Base-by-base conservation (phyloP, 2,888 invertebrate genomes). In the Pyrrhopygopsis socrates region DNA sequence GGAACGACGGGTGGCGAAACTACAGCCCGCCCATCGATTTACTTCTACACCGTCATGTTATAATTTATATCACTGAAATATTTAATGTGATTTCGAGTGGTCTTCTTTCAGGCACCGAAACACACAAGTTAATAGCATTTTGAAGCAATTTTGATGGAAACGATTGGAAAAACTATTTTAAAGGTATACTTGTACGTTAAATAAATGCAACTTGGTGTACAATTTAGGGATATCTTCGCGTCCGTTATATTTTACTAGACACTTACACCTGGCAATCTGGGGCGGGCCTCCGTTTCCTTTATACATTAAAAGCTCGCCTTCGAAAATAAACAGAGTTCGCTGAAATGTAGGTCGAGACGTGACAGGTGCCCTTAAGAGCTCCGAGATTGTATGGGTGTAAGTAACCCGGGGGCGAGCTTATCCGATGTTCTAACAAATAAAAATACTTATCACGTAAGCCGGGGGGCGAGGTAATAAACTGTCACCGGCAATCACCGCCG, bases 361-460 rank as follows among this genome's bases (percentile, higher is more conserved):
- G 93, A 90, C 93, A 92, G 95, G 96, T 95, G 94, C 94, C 93
- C 92, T 91, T 95, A 95, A 95, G 95, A 96, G 95, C 95, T 94
- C 94, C 92, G 94, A 95, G 95, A 96, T 96, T 96, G 95, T 95
- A 95, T 96, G 96, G 88, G 86, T 86, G 90, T 86, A 91, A 89
- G 89, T 88, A 92, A 91, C 86, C 95, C 96, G 92, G 94, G 95
- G 92, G 94, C 93, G 86, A 93, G 96, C 95, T 96, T 95, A 96
- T 95, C 95, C 94, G 93, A 95, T 93, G 94, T 95, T 91, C 89
- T 92, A 93, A 94, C 96, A 96, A 96, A 97, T 97, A 97, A 97
- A 97, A 96, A 97, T 96, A 97, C 97, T 96, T 96, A 96, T 96
- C 97, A 96, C 97, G 97, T 96, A 96, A 96, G 81, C n/a, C 87